phyloP scores from a whole-genome alignment of 2,797 vertebrate species.

The Anableps anableps region DNA sequence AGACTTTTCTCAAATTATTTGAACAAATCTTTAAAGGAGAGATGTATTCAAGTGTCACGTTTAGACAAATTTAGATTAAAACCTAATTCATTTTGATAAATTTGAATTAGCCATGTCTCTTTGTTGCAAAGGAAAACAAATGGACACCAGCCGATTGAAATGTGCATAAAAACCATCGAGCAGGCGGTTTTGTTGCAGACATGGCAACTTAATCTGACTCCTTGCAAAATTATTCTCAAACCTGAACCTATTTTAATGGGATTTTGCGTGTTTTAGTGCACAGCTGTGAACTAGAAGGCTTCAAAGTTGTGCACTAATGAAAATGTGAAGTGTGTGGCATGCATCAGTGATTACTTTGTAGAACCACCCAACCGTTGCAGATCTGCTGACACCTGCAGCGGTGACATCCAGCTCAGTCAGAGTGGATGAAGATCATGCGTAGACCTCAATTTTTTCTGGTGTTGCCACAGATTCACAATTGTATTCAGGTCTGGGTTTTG shows the following conservation, averaged over 20 bases:
- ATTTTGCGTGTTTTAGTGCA: background rate
- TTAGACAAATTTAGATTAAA: background rate
- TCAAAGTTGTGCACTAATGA: background rate
- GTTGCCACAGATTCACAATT: background rate
- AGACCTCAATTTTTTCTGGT: background rate
- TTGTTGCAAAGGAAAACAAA: background rate
- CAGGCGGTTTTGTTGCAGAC: background rate
- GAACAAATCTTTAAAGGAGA: background rate
- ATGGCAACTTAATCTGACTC: background rate
- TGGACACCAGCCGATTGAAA: rapidly evolving
- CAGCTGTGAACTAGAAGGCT: too few relatives aligned
- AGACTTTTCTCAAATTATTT: background rate
- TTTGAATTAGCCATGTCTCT: background rate
- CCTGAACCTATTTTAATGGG: background rate
- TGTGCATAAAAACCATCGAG: background rate
- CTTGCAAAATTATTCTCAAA: background rate
- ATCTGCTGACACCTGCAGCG: too few relatives aligned
- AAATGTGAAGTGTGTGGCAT: background rate
- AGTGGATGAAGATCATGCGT: background rate
- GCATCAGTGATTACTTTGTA: background rate
- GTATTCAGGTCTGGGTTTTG: background rate
- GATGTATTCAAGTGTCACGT: background rate
- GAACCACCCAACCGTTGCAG: background rate
- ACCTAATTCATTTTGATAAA: background rate
- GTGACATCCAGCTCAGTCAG: background rate